Conservation (phyloP, 2,797 vertebrate species). For the Furcifer pardalis region DNA sequence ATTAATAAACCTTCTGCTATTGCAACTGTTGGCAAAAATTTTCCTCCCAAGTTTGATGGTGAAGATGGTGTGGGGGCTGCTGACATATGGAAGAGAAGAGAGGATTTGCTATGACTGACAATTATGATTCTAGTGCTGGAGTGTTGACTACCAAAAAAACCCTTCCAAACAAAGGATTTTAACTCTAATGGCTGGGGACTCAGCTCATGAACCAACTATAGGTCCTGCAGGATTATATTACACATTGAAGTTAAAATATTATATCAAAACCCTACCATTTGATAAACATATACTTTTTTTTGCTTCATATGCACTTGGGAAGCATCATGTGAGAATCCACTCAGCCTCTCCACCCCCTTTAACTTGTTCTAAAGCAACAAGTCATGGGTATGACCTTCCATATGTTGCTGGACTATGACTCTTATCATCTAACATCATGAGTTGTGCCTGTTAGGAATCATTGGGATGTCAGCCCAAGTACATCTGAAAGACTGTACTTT, state of each 20-base stretch:
- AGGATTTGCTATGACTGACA: neutral
- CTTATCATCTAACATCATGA: neutral
- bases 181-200: neutral
- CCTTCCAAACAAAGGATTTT: neutral
- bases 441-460: neutral
- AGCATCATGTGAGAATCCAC: neutral
- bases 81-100: neutral
- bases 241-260: neutral
- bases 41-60: neutral
- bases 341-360: neutral
- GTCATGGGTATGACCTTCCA: neutral
- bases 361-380: neutral
- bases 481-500: neutral
- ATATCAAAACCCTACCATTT: neutral
- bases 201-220: neutral
- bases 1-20: slow-evolving; percentile 30
- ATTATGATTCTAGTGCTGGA: neutral
- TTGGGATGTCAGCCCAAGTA: neutral
- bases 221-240: neutral
- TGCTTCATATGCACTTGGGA: neutral
- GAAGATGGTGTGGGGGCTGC: neutral
- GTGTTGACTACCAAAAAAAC: neutral
- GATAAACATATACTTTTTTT: neutral
- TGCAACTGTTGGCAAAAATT: neutral
- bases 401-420: neutral